Percentiles rank a stretch among this genome's conserved stretches.
Evolutionary conservation across 2,113 vertebrate genomes (phyloP).

Genomic region (Hemichromis elongatus): DNA sequence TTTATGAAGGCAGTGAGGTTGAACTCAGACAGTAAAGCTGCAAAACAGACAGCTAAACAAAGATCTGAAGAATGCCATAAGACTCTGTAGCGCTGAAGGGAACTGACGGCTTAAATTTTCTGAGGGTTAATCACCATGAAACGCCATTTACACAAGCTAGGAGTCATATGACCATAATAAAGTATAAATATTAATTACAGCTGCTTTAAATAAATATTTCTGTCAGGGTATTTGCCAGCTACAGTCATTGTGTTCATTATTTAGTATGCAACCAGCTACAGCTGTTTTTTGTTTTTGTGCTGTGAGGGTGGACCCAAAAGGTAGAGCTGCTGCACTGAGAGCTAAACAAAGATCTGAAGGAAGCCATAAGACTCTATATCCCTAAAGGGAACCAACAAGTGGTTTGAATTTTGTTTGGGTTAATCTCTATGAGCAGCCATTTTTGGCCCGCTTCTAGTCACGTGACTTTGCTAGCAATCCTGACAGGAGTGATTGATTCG

Average conservation of each 20-base stretch:
- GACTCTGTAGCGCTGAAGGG: not conserved
- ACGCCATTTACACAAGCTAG: not conserved
- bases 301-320: not conserved
- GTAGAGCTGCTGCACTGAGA: not conserved
- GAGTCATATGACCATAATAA: not conserved
- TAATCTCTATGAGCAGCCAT: not conserved
- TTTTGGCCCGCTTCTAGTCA: not conserved
- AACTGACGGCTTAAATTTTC: not conserved
- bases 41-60: not conserved
- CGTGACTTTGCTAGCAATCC: not conserved
- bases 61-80: not conserved
- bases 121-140: not conserved
- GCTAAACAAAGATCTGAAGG: not conserved
- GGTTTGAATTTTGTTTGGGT: not conserved
- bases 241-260: not conserved
- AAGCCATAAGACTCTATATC: not conserved
- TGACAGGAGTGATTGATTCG: not conserved
- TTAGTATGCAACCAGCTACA: not conserved
- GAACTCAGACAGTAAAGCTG: not conserved
- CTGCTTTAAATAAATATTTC: not conserved
- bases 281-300: not conserved
- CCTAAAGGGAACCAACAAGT: not conserved
- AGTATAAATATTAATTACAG: not conserved
- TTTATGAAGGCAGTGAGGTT: not conserved
- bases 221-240: not conserved